A percentile compares a stretch with the other conserved stretches of the same genome.
These are phyloP conservation scores for Proteles cristata DNA, from an alignment of 2,113 vertebrate genomes.

Conservation along the genomic window DNA sequence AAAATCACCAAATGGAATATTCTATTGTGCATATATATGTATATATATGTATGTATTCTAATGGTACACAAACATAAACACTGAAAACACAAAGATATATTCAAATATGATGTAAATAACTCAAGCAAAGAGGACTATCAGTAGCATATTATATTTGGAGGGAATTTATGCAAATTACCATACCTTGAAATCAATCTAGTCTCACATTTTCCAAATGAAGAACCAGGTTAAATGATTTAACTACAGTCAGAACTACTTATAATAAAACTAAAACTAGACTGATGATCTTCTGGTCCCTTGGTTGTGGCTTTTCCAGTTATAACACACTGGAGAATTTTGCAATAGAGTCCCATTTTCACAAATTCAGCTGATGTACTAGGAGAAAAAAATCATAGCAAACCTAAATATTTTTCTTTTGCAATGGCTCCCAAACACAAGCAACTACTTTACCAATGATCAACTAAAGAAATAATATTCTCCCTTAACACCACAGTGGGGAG, in stretches of 20 bases:
- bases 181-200: not conserved
- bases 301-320: not conserved
- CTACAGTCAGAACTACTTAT: not conserved
- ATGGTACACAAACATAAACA: not conserved
- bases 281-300: not conserved
- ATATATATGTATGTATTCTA: not conserved
- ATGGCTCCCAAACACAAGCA: slow-evolving; percentile 7
- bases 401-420: not conserved
- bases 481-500: not conserved
- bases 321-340: not conserved
- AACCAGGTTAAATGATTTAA: not conserved
- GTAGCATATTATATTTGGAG: not conserved
- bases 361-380: not conserved
- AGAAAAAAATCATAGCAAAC: slow-evolving; percentile 22
- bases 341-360: not conserved
- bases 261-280: not conserved
- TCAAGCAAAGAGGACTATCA: not conserved
- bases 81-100: not conserved
- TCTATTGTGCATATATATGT: not conserved
- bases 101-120: slow-evolving; percentile 26
- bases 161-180: not conserved
- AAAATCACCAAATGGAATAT: not conserved
- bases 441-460: not conserved
- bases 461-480: slow-evolving; percentile 23
- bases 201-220: not conserved